A percentile compares a stretch with the other conserved stretches of the same genome.
phyloP scores from a whole-genome alignment of 2,113 vertebrate species.

The Pogona vitticeps region DNA sequence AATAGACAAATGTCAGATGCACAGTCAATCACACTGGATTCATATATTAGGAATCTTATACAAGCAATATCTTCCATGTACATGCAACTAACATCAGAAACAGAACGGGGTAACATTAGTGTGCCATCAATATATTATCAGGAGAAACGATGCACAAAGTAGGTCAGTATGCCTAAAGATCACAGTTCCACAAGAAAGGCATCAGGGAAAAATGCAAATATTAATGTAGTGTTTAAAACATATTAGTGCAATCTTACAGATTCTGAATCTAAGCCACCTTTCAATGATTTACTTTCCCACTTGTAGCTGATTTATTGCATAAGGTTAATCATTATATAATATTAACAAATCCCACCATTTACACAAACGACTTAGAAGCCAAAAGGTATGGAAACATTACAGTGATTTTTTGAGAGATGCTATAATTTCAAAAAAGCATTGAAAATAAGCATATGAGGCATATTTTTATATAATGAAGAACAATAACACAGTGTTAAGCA shows the following conservation, averaged over 20 bases:
- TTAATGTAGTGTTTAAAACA: slow-evolving; percentile 4
- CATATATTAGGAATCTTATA: not conserved
- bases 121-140: not conserved
- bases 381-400: slow-evolving; percentile 60
- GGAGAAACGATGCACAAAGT: not conserved
- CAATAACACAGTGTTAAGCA: not conserved
- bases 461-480: slow-evolving; percentile 10
- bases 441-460: slow-evolving; percentile 53
- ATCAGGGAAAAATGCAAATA: slow-evolving; percentile 12
- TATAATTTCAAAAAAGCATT: slow-evolving; percentile 32
- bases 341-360: slow-evolving; percentile 49
- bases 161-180: not conserved
- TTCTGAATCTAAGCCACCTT: slow-evolving; percentile 40
- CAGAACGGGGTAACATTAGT: not conserved
- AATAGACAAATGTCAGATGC: not conserved
- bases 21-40: not conserved
- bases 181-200: not conserved
- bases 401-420: slow-evolving; percentile 44
- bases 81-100: not conserved
- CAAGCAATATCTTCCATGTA: not conserved
- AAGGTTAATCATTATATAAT: slow-evolving; percentile 54
- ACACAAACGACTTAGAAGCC: slow-evolving; percentile 58
- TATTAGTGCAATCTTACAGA: slow-evolving; percentile 26
- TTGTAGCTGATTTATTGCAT: slow-evolving; percentile 36
- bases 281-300: slow-evolving; percentile 44